Base-by-base conservation (phyloP, 2,797 vertebrate species). In the Pipistrellus pipistrellus region DNA sequence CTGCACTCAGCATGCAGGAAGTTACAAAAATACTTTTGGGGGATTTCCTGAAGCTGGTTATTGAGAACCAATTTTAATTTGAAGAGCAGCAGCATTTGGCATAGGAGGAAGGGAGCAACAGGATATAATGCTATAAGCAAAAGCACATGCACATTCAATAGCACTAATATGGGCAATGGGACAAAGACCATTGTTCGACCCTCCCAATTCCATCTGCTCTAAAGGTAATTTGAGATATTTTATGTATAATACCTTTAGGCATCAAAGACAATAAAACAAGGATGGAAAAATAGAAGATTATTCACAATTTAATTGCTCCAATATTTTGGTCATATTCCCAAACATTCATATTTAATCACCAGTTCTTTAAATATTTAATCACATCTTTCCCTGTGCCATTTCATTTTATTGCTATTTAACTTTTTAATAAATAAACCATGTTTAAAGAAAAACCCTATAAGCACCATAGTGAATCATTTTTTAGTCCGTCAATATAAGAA, bases 21-120 rank as follows among this genome's bases (percentile, higher is more conserved):
- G 89, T 90, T 51, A 90, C 77, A 92, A 94, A 96, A 95, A 88
- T 83, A 85, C n/a, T 93, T 93, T 30, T 12, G n/a, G 41, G 77
- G 77, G 13, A 85, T 95, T 96, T 97, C 96, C 93, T 88, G 35
- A 75, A 86, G 46, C 48, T 44, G 1, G 35, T 78, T 87, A 59
- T 51, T 55, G 72, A 83, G 71, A 95, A 71, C 10, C 1, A 85
- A n/a, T 75, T 91, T 76, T 81, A 93, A 82, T 81, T 93, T 23
- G 35, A 90, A 95, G 96, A 91, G 44, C 95, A 78, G 57, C 73
- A 90, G 69, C 64, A 64, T 51, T 89, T 90, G 81, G 68, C 62
- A 59, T 2, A 44, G 17, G 41, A 83, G 41, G 35, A 30, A 13
- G 27, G 23, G 18, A 89, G 9, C 62, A 62, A 51, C 38, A 57